Base-by-base conservation (phyloP, 2,113 vertebrate species). In the Chionomys nivalis region DNA sequence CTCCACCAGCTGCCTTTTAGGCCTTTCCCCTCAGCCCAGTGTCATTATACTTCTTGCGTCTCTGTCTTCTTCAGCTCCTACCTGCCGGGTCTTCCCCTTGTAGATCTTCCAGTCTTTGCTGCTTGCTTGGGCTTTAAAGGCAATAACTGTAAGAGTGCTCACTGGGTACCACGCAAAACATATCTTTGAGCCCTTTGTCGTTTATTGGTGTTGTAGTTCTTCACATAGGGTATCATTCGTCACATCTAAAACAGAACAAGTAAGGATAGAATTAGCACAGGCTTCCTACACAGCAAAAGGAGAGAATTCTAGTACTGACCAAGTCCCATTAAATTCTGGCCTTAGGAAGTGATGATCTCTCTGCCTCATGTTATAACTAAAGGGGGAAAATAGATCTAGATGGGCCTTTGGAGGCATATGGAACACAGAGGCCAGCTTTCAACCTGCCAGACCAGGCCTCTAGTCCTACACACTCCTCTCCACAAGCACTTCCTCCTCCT, bases 341-440 rank as follows among this genome's bases (percentile, higher is more conserved):
- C 7, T 16, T 24, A 0, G 9, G 55, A 24, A n/a, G 16, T 19
- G 63, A 24, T 49, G 26, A 66, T 72, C 5, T 66, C 5, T 89
- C 68, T 9, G 23, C 24, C n/a, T 68, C 58, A 0, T 2, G 26
- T 28, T 82, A 36, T n/a, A 42, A 55, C 66, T 19, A 66, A 70
- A 82, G 21, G 66, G 36, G 76, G 88, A 36, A 91, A 36, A 66
- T 26, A 68, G 24, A 31, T 52, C 39, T 10, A 33, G 24, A 1
- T 14, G 31, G 42, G 39, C n/a, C 4, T 3, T 5, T n/a, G 61
- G 39, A n/a, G 73, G 17, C 26, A 26, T 1, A 0, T 14, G 36
- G 89, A 82, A 72, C 52, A 31, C 36, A 87, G 55, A 79, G 52
- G 3, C 66, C 55, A 47, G 17, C 52, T 92, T 55, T 68, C 77